Evolutionary conservation across 2,113 vertebrate species (phyloP), one percentile per base, ranked within the genome.

Genomic region (Nyctibius bracteatus): DNA sequence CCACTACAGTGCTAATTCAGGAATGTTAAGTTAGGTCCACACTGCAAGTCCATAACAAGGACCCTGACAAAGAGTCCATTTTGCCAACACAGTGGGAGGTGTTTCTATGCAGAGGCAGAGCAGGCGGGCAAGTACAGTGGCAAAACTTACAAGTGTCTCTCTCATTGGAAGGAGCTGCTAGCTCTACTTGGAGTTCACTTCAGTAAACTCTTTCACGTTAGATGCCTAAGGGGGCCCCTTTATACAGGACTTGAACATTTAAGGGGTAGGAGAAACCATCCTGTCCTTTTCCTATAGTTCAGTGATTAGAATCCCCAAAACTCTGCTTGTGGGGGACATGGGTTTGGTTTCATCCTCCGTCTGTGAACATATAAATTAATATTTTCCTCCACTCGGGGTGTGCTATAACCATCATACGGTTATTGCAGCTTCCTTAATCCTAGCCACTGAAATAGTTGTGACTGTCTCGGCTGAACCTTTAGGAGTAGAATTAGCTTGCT

Each of bases 301-400:
- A 35, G 21, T 77, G 52, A 72, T 77, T 61, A 77, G 62, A 88
- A 90, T 72, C 2, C 12, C 39, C 12, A 1, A 65, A 82, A 81
- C 68, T 81, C 2, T 10, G 1, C 33, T 61, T 51, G 20, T 44
- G 22, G 5, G 30, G 28, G 3, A 30, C 1, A 0, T 55, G 18
- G 6, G 15, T 81, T 90, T 91, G 3, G 21, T 71, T 94, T 78
- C 14, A 78, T 81, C 39, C 28, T 81, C 46, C 2, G 0, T 14
- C 46, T 78, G 46, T 49, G 37, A 81, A 78, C 4, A 66, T 54
- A 54, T 3, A 63, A 52, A 68, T 77, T 19, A 68, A 2, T 41
- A 23, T 71, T 91, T 94, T 84, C 41, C 28, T 58, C 63, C 62
- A 41, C 24, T 59, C 6, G 1, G 33, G 10, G 5, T 35, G 19